These are phyloP conservation scores for Etia nguti DNA, from an alignment of 2,113 vertebrate species.

Conservation along the genomic window DNA sequence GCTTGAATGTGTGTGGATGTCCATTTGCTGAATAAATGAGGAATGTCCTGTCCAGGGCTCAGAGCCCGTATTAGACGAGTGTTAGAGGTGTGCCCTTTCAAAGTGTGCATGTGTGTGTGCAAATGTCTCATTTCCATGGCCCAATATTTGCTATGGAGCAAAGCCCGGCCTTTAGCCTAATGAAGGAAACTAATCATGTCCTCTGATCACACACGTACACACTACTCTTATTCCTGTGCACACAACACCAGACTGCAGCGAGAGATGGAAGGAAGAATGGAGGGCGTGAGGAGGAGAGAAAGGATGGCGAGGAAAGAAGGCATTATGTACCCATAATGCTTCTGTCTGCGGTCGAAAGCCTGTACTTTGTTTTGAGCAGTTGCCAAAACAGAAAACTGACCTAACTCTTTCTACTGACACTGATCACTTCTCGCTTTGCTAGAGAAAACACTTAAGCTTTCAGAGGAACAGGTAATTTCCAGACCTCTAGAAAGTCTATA, in stretches of 20 bases:
- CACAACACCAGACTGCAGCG: not conserved
- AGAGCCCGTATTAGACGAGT: constrained; percentile 26
- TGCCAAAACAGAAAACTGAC: constrained; percentile 20
- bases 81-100: constrained; percentile 22
- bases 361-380: constrained; percentile 33
- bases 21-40: constrained; percentile 40
- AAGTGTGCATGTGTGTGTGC: not conserved
- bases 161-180: constrained; percentile 64
- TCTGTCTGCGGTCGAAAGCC: constrained; percentile 25
- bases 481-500: not conserved
- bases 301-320: constrained; percentile 7
- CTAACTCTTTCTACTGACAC: constrained; percentile 13
- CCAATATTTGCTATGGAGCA: constrained; percentile 70
- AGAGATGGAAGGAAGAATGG: not conserved
- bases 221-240: constrained; percentile 16
- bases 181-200: constrained; percentile 66
- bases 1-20: not conserved
- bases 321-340: constrained; percentile 23
- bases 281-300: not conserved
- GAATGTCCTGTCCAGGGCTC: constrained; percentile 32
- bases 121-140: constrained; percentile 63
- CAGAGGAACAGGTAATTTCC: constrained; percentile 26
- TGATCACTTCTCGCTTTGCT: constrained; percentile 37
- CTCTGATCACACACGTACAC: constrained; percentile 47
- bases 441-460: constrained; percentile 34